Evolutionary conservation across 2,888 invertebrate genomes (phyloP).

Genomic region (Lagria hirta): DNA sequence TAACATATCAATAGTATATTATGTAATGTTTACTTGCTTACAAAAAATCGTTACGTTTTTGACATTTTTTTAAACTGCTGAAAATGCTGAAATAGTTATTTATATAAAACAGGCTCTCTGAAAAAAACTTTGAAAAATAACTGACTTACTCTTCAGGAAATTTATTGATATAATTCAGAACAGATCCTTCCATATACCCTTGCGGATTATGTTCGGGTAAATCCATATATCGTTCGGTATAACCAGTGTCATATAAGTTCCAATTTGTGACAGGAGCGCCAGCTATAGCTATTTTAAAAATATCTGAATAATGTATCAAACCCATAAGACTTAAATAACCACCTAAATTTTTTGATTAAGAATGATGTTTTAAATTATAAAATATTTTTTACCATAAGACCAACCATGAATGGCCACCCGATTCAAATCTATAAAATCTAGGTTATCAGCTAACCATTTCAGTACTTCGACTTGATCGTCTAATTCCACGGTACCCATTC

Average conservation of each 20-base stretch:
- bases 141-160: slow-evolving; percentile 86
- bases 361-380: slow-evolving; percentile 2
- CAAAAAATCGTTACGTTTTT: too few species aligned
- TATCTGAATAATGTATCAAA: slow-evolving; percentile 85
- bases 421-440: slow-evolving; percentile 87
- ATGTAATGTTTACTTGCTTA: too few species aligned
- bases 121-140: slow-evolving; percentile 5
- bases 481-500: slow-evolving; percentile 93
- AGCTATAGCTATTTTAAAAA: slow-evolving; percentile 94
- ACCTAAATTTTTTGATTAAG: slow-evolving; percentile 57
- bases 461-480: slow-evolving; percentile 92
- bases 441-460: slow-evolving; percentile 77
- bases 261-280: slow-evolving; percentile 98
- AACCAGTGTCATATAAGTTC: slow-evolving; percentile 97
- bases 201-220: slow-evolving; percentile 72
- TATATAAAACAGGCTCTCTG: too few species aligned
- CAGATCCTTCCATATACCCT: slow-evolving; percentile 83
- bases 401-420: slow-evolving; percentile 96
- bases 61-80: too few species aligned
- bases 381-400: slow-evolving; percentile 81
- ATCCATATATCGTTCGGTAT: slow-evolving; percentile 98
- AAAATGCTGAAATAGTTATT: too few species aligned
- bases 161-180: slow-evolving; percentile 79
- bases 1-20: too few species aligned
- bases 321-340: slow-evolving; percentile 96